Percentiles rank a stretch among this genome's conserved stretches.
Evolutionary conservation across 1,140 invertebrate species (phyloP).

Genomic region (Leptopilina boulardi): DNA sequence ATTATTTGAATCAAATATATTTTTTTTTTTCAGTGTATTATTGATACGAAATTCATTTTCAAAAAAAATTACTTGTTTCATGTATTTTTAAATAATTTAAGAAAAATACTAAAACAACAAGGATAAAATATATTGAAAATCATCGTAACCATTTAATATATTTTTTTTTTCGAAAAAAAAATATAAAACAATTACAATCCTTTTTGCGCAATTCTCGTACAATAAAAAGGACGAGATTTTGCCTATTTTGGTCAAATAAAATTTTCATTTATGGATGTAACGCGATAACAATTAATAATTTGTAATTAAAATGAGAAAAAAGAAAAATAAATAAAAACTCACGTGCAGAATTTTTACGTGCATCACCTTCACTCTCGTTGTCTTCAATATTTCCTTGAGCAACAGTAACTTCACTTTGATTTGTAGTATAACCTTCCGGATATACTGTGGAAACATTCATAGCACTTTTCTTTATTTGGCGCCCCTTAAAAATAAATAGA

Average conservation of each 20-base stretch:
- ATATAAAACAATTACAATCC: no score
- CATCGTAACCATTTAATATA: conserved; percentile 15
- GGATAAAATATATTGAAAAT: not conserved
- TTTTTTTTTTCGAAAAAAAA: no score
- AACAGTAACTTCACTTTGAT: conserved; percentile 45
- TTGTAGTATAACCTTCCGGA: conserved; percentile 63
- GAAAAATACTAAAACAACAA: no score
- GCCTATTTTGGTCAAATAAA: not conserved
- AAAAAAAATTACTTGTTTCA: no score
- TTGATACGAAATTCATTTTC: no score
- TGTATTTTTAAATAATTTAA: no score
- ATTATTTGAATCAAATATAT: no score
- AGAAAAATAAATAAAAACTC: conserved; percentile 39
- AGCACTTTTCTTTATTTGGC: conserved; percentile 38
- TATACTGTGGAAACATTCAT: conserved; percentile 72
- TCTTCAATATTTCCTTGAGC: conserved; percentile 48
- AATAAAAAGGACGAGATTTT: not conserved
- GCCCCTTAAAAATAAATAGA: conserved; percentile 3
- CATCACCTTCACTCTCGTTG: conserved; percentile 50
- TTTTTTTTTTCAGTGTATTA: no score
- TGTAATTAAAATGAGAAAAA: not conserved
- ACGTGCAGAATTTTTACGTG: conserved; percentile 39
- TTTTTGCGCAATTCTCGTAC: not conserved
- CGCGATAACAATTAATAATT: not conserved
- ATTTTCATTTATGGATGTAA: not conserved